Percentiles rank a stretch among this genome's conserved stretches.
These are phyloP conservation scores for Microplitis demolitor DNA, from an alignment of 1,140 invertebrate genomes.

Conservation along the genomic window DNA sequence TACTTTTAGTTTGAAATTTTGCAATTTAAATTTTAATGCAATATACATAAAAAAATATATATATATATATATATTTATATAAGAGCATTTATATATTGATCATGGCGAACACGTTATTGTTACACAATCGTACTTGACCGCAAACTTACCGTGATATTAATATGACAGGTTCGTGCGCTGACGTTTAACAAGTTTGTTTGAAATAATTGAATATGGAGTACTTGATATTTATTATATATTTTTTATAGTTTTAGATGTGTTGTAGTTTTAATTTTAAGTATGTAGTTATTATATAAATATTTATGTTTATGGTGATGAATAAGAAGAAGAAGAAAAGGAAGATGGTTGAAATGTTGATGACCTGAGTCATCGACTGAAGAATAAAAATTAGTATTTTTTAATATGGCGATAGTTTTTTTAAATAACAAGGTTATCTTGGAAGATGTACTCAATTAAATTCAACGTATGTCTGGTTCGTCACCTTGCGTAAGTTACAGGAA, in stretches of 20 bases:
- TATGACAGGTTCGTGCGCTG: slow-evolving; percentile 25
- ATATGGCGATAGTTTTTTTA: background rate
- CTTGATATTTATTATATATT: background rate
- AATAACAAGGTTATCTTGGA: background rate
- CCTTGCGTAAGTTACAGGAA: background rate
- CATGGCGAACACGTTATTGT: background rate
- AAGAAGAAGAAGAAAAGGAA: background rate
- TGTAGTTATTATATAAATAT: background rate
- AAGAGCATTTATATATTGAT: background rate
- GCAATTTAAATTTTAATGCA: too few relatives aligned
- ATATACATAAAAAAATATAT: background rate
- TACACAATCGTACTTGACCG: slow-evolving; percentile 33
- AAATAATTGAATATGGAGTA: background rate
- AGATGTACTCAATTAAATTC: background rate
- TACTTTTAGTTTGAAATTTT: too few relatives aligned
- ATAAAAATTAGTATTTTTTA: background rate
- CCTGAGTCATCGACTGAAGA: background rate
- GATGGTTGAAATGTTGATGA: background rate
- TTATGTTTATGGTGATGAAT: background rate
- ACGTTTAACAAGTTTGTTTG: background rate
- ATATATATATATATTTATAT: background rate
- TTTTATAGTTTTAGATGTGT: background rate
- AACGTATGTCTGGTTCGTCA: background rate
- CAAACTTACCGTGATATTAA: slow-evolving; percentile 26
- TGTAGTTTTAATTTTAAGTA: too few relatives aligned